Evolutionary conservation across 92 coral and sea anemone species (phyloP).

Genomic region (Metridium senile): DNA sequence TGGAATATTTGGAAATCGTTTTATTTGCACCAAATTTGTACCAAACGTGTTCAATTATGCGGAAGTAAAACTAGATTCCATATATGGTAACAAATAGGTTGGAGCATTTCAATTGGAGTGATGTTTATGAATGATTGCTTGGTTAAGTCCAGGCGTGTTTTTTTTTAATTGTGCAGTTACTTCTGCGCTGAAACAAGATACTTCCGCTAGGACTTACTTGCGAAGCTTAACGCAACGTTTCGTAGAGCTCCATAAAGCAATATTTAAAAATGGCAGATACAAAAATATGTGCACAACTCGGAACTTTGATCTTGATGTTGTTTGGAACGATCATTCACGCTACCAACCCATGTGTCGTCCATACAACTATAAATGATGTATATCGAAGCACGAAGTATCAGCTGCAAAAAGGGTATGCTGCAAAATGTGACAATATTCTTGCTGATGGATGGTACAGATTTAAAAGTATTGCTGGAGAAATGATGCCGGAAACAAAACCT

Average conservation of each 20-base stretch:
- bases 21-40: too few species aligned
- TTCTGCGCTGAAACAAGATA: too few species aligned
- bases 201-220: too few species aligned
- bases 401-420: conserved; percentile 19
- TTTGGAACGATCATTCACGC: not conserved
- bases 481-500: conserved; percentile 31
- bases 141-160: too few species aligned
- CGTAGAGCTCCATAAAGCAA: not conserved
- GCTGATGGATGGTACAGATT: conserved; percentile 47
- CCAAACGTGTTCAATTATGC: too few species aligned
- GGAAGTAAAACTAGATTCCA: too few species aligned
- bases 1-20: too few species aligned
- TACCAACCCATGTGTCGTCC: not conserved
- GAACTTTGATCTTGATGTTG: not conserved
- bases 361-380: conserved; percentile 8
- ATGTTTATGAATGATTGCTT: too few species aligned
- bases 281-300: not conserved
- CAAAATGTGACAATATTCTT: conserved; percentile 29
- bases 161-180: too few species aligned
- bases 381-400: conserved; percentile 26
- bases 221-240: too few species aligned
- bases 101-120: too few species aligned
- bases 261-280: not conserved
- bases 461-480: conserved; percentile 32
- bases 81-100: too few species aligned